A percentile compares a stretch with the other conserved stretches of the same genome.
phyloP scores from a whole-genome alignment of 2,113 vertebrate genomes.

The Tympanuchus pallidicinctus region DNA sequence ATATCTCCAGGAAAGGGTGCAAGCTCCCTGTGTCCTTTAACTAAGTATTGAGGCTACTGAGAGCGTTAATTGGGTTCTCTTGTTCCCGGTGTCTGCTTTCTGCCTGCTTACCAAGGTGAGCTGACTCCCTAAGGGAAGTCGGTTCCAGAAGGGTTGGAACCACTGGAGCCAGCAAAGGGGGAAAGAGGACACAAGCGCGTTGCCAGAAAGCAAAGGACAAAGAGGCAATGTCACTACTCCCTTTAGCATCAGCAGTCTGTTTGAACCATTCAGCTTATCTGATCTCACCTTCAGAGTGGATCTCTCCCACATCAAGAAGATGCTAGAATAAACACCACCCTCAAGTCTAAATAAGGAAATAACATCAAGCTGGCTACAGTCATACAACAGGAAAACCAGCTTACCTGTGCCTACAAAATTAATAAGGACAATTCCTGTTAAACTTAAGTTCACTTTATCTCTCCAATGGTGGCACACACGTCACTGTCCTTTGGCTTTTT shows the following conservation, averaged over 20 bases:
- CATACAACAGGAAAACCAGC: neutral
- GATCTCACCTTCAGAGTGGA: neutral
- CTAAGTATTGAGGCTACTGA: neutral
- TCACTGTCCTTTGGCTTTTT: neutral
- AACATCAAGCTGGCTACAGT: neutral
- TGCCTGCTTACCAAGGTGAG: neutral
- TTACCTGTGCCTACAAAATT: neutral
- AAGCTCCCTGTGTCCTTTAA: rapidly evolving
- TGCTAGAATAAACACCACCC: neutral
- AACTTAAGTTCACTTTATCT: neutral
- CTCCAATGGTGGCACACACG: neutral
- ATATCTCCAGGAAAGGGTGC: neutral
- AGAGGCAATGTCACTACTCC: neutral
- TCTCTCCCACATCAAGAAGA: neutral
- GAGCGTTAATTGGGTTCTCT: neutral
- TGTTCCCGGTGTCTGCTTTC: neutral
- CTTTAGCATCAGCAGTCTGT: neutral
- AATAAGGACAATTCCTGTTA: neutral
- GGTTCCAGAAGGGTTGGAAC: neutral
- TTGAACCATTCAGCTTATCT: neutral
- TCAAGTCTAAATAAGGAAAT: neutral
- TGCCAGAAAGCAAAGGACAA: neutral
- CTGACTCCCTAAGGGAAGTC: neutral
- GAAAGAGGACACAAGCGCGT: neutral
- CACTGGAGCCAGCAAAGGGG: neutral